Conservation (phyloP, 2,888 invertebrate genomes). For the Hirtodrosophila trivittata region DNA sequence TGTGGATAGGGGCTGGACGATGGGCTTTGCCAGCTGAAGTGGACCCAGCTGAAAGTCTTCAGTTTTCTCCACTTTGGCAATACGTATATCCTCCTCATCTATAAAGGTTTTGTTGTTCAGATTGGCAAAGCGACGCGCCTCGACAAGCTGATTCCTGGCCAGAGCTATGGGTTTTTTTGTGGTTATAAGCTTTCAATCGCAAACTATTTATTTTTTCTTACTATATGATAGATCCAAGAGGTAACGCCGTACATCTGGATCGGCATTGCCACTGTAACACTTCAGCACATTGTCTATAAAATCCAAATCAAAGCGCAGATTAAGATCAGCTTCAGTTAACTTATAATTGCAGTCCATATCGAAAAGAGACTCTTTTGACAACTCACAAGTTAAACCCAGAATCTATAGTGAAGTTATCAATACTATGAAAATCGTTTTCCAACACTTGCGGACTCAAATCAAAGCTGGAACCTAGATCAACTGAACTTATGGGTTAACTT, state of each 20-base stretch:
- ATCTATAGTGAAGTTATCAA: no score
- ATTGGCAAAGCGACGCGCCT: conserved; percentile 31
- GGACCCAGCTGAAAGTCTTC: conserved; percentile 23
- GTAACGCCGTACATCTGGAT: conserved; percentile 3
- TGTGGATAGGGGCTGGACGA: conserved; percentile 16
- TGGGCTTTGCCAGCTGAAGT: conserved; percentile 3
- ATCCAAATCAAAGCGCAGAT: not conserved
- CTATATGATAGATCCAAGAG: conserved; percentile 27
- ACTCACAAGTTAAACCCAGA: no score
- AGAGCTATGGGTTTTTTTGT: conserved; percentile 24
- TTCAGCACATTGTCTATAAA: conserved; percentile 27
- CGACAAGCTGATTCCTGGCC: conserved; percentile 24
- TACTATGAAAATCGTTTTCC: not conserved
- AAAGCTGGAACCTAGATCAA: no score
- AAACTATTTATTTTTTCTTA: conserved; percentile 11
- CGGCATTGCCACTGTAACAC: not conserved
- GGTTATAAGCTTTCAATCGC: not conserved
- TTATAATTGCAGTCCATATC: conserved; percentile 4
- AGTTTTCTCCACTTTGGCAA: conserved; percentile 10
- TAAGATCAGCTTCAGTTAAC: conserved; percentile 4
- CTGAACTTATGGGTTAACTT: no score
- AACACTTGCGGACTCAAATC: no score
- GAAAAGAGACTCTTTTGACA: no score
- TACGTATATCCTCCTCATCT: conserved; percentile 25
- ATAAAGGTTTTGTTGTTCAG: conserved; percentile 20